phyloP scores from a whole-genome alignment of 2,113 vertebrate genomes.

The Zapornia atra region DNA sequence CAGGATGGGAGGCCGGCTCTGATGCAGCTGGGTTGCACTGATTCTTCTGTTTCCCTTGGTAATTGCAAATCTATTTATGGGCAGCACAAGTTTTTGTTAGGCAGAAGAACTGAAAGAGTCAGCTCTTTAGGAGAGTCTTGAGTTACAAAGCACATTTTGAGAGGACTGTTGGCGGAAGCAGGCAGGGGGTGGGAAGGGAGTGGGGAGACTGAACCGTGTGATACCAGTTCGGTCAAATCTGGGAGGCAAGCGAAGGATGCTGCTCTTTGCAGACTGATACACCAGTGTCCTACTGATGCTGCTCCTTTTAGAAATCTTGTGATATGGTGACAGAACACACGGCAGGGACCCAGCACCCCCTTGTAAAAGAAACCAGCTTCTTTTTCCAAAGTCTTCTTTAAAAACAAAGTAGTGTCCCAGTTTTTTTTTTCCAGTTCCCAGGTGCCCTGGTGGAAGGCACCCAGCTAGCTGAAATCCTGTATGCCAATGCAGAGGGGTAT shows the following conservation, averaged over 20 bases:
- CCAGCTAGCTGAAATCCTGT: neutral
- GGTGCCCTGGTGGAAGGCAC: neutral
- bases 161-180: neutral
- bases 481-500: neutral
- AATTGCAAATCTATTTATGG: slow-evolving; percentile 58
- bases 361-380: neutral
- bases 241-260: neutral
- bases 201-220: neutral
- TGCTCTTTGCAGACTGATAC: slow-evolving; percentile 24
- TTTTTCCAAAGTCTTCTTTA: neutral
- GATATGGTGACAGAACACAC: slow-evolving; percentile 35
- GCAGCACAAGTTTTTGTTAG: slow-evolving; percentile 16
- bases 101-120: slow-evolving; percentile 40
- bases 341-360: neutral
- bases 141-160: slow-evolving; percentile 29
- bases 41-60: slow-evolving; percentile 40
- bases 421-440: neutral
- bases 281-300: slow-evolving; percentile 31
- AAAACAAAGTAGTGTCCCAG: neutral
- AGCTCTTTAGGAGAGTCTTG: slow-evolving; percentile 31
- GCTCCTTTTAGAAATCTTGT: slow-evolving; percentile 57
- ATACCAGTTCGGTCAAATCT: neutral
- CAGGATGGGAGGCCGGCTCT: neutral
- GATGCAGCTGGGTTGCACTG: neutral
- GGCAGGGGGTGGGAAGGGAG: neutral